Conservation (phyloP, 2,888 invertebrate species). For the Noctua janthe region DNA sequence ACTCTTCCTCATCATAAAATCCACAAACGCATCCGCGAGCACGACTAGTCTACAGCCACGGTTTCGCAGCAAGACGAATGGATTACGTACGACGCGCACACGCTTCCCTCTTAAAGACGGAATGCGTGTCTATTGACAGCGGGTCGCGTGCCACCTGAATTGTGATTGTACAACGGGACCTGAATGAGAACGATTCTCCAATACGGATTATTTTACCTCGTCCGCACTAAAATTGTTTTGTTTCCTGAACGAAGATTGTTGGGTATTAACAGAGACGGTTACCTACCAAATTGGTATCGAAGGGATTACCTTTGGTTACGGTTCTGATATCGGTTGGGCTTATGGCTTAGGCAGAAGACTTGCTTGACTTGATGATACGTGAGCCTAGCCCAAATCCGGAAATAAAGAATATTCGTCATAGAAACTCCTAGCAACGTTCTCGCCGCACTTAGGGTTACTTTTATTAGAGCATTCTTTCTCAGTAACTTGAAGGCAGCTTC, state of each 20-base stretch:
- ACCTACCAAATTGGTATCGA: conserved; percentile 18
- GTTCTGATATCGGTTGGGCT: conserved; percentile 12
- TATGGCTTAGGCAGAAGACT: background rate
- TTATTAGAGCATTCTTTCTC: background rate
- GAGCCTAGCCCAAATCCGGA: background rate
- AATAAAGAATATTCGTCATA: background rate
- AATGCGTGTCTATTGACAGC: conserved; percentile 81
- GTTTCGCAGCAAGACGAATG: conserved; percentile 67
- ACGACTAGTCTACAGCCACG: conserved; percentile 24
- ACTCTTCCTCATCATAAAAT: conserved; percentile 6
- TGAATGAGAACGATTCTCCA: conserved; percentile 68
- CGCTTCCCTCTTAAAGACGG: conserved; percentile 76
- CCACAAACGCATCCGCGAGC: conserved; percentile 15
- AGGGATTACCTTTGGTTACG: conserved; percentile 4
- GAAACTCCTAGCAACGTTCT: background rate
- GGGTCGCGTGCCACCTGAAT: conserved; percentile 81
- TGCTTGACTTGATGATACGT: conserved; percentile 11
- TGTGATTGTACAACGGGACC: conserved; percentile 83
- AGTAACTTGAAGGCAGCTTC: background rate
- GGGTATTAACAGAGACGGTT: background rate
- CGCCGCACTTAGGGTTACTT: background rate
- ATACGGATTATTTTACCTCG: conserved; percentile 61
- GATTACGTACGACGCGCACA: conserved; percentile 66
- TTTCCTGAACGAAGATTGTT: conserved; percentile 6
- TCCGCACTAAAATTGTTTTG: conserved; percentile 36